A percentile compares a stretch with the other conserved stretches of the same genome.
These are phyloP conservation scores for Agonopterix heracliana DNA, from an alignment of 2,888 invertebrate genomes.

Conservation along the genomic window DNA sequence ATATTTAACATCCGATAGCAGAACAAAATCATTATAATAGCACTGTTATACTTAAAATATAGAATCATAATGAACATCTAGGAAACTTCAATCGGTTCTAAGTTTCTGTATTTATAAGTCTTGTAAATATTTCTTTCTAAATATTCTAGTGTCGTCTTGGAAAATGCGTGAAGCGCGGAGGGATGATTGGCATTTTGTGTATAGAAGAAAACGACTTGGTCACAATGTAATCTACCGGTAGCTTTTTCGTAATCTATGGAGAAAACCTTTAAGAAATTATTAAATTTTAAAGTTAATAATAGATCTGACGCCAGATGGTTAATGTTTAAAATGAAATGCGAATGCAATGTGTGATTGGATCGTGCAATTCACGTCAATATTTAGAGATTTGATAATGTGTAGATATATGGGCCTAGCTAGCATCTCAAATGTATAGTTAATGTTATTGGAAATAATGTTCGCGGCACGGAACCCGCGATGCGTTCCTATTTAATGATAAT, in stretches of 20 bases:
- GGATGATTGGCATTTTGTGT: slow-evolving; percentile 3
- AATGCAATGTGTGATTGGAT: slow-evolving; percentile 4
- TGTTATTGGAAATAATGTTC: not conserved
- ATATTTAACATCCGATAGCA: slow-evolving; percentile 1
- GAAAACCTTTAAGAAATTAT: not conserved
- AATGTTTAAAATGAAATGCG: slow-evolving; percentile 1
- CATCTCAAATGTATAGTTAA: slow-evolving; percentile 9
- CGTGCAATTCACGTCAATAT: slow-evolving; percentile 9
- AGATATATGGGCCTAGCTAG: slow-evolving; percentile 5
- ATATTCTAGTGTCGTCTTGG: slow-evolving; percentile 6
- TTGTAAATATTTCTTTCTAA: slow-evolving; percentile 14
- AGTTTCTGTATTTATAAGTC: slow-evolving; percentile 13
- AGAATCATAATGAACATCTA: slow-evolving; percentile 8
- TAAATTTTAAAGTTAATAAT: slow-evolving; percentile 1
- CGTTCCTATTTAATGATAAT: not conserved
- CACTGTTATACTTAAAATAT: slow-evolving; percentile 2
- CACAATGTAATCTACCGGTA: not conserved
- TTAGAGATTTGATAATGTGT: slow-evolving; percentile 4
- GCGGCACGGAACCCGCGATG: slow-evolving; percentile 4
- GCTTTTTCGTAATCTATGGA: not conserved
- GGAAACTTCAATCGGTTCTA: slow-evolving; percentile 10
- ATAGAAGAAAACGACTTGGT: not conserved
- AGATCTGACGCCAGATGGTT: slow-evolving; percentile 9
- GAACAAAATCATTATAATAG: slow-evolving; percentile 4
- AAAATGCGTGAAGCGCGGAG: slow-evolving; percentile 3